Conservation (phyloP, 1,140 invertebrate genomes). For the Trichomalopsis sarcophagae region DNA sequence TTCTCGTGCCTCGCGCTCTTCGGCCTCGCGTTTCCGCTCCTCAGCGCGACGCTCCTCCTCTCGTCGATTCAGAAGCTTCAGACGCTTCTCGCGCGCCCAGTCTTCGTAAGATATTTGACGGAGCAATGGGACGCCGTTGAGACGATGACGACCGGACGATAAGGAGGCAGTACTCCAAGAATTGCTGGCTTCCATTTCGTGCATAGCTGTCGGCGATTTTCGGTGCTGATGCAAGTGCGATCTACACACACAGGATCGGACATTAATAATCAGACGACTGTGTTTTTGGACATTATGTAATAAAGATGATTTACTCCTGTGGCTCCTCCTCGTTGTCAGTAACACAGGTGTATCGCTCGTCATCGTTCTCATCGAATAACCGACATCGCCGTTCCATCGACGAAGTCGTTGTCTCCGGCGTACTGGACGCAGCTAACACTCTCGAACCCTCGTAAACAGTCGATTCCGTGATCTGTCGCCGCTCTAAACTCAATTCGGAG, state of each 20-base stretch:
- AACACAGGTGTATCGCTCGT: background rate
- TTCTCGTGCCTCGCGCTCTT: slow-evolving; percentile 55
- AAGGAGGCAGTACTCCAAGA: background rate
- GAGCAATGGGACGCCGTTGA: background rate
- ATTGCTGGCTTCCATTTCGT: background rate
- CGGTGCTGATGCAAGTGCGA: slow-evolving; percentile 1
- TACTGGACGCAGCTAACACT: background rate
- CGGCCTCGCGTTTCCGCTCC: slow-evolving; percentile 52
- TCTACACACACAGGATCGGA: background rate
- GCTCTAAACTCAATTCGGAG: slow-evolving; percentile 24
- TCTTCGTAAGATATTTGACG: slow-evolving; percentile 60
- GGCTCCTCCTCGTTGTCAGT: background rate
- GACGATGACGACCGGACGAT: background rate
- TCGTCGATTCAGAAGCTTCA: slow-evolving; percentile 53
- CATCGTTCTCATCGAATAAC: background rate
- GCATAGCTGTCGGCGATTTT: background rate
- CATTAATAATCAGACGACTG: too few relatives aligned
- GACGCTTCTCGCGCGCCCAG: slow-evolving; percentile 63
- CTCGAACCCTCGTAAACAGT: background rate
- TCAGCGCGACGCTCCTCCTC: slow-evolving; percentile 53
- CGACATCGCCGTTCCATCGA: background rate
- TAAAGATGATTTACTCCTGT: slow-evolving; percentile 44
- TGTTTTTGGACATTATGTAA: background rate
- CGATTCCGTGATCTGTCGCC: too few relatives aligned
- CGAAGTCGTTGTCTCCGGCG: background rate